These are phyloP conservation scores for Aphelenchoides fujianensis DNA, from an alignment of 1,140 invertebrate species.

Conservation along the genomic window DNA sequence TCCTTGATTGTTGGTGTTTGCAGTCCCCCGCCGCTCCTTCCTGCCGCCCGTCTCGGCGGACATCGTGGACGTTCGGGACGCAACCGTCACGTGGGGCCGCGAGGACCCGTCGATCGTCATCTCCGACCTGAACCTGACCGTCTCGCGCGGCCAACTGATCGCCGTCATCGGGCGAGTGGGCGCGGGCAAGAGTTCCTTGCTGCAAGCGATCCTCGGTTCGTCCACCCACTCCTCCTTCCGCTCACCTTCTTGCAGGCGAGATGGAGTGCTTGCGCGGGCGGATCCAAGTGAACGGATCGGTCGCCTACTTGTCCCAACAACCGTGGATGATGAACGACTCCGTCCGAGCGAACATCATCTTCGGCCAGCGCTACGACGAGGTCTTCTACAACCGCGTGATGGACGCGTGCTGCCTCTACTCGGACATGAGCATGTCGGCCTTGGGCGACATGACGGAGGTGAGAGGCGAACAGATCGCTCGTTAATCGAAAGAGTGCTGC, in stretches of 20 bases:
- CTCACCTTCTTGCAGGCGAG: no score
- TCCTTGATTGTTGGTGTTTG: no score
- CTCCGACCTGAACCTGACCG: constrained; percentile 38
- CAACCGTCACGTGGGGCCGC: constrained; percentile 42
- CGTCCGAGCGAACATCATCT: constrained; percentile 77
- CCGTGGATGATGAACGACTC: constrained; percentile 80
- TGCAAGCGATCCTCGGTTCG: neutral
- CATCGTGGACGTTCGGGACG: constrained; percentile 40
- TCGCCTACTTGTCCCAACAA: constrained; percentile 79
- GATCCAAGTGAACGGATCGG: constrained; percentile 68
- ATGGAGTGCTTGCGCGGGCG: constrained; percentile 48
- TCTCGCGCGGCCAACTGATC: constrained; percentile 22
- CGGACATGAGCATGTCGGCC: constrained; percentile 71
- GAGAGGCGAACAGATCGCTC: no score
- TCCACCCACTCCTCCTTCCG: no score
- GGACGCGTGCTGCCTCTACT: constrained; percentile 66
- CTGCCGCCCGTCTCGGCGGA: no score
- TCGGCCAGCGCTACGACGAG: constrained; percentile 68
- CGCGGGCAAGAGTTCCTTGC: neutral
- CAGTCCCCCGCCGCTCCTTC: no score
- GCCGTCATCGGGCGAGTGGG: constrained; percentile 1
- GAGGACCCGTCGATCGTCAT: constrained; percentile 19
- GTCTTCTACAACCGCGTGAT: constrained; percentile 64
- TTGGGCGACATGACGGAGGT: constrained; percentile 71
- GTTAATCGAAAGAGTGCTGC: no score